Evolutionary conservation across 2,888 invertebrate species (phyloP).

Genomic region (Pandemis heparana): DNA sequence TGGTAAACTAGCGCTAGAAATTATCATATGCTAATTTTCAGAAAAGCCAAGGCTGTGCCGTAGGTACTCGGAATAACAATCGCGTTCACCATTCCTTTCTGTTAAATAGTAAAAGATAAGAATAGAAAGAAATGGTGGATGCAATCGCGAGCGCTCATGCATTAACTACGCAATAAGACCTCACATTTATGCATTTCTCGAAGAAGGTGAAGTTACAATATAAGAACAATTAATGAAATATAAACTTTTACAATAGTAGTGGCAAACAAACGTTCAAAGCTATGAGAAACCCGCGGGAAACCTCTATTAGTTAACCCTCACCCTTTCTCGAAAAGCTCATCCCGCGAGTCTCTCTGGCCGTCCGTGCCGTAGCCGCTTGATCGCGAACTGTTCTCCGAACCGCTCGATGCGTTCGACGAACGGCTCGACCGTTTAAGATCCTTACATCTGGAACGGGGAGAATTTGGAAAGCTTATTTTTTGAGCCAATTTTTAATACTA

Average conservation of each 20-base stretch:
- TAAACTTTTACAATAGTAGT: neutral
- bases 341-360: slow-evolving; percentile 66
- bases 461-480: slow-evolving; percentile 9
- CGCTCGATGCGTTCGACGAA: slow-evolving; percentile 78
- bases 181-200: no score
- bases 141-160: no score
- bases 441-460: slow-evolving; percentile 42
- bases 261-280: neutral
- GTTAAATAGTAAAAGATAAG: no score
- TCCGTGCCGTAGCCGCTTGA: slow-evolving; percentile 81
- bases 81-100: no score
- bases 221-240: neutral
- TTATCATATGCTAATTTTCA: neutral
- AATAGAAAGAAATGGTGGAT: no score
- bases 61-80: no score
- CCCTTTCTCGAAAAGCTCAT: slow-evolving; percentile 76
- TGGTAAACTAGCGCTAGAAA: neutral
- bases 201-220: neutral
- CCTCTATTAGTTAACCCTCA: slow-evolving; percentile 62
- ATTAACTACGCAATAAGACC: no score
- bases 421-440: slow-evolving; percentile 75
- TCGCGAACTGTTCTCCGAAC: slow-evolving; percentile 76
- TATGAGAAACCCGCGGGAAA: slow-evolving; percentile 17
- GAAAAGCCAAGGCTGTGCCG: no score
- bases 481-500: neutral